Conservation (phyloP, 2,797 vertebrate species). For the Pseudochirops cupreus region DNA sequence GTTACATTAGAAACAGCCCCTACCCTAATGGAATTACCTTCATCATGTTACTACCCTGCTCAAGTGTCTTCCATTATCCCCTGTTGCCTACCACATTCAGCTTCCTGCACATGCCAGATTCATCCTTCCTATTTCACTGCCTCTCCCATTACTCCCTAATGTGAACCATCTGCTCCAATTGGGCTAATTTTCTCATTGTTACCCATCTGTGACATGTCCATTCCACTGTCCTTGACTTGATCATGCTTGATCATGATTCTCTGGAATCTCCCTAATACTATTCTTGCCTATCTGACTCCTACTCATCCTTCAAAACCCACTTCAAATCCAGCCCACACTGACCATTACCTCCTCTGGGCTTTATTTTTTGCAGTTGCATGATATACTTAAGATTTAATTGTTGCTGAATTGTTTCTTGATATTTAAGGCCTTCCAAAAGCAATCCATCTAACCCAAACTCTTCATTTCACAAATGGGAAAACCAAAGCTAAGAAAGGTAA, state of each 20-base stretch:
- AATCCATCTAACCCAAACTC: neutral
- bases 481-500: neutral
- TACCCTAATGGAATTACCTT: neutral
- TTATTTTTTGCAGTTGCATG: neutral
- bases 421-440: neutral
- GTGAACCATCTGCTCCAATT: neutral
- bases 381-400: neutral
- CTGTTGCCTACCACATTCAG: neutral
- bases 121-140: neutral
- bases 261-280: neutral
- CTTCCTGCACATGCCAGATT: neutral
- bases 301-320: neutral
- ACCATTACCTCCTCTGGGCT: neutral
- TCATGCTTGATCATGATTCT: neutral
- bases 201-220: neutral
- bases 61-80: neutral
- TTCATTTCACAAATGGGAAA: neutral
- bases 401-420: neutral
- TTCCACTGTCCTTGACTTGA: neutral
- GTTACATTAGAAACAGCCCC: neutral
- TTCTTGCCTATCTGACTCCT: neutral
- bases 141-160: neutral
- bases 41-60: neutral
- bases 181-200: neutral
- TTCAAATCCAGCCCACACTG: neutral